Percentiles rank a stretch among this genome's conserved stretches.
Conservation (phyloP, 2,797 vertebrate genomes). For the Crocidura indochinensis region DNA sequence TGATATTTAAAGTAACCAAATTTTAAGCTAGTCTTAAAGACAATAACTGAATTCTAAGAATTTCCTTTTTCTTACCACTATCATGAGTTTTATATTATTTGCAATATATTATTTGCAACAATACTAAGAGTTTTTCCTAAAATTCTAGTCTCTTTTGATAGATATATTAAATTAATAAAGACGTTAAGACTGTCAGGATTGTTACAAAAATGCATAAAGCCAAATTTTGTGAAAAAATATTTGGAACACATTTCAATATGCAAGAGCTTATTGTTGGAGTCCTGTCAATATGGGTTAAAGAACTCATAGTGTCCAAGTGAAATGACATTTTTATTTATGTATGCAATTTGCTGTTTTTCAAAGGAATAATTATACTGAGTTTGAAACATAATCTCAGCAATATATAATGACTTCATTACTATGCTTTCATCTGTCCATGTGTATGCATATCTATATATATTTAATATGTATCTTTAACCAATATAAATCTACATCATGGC, state of each 20-base stretch:
- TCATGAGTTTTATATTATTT: neutral
- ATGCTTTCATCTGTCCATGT: neutral
- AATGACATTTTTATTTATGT: neutral
- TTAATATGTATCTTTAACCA: neutral
- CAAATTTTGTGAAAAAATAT: neutral
- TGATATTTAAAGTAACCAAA: neutral
- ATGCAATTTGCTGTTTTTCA: neutral
- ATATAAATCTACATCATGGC: too few relatives aligned
- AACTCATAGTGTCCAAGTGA: neutral
- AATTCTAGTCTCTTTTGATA: neutral
- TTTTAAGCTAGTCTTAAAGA: neutral
- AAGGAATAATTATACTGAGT: neutral
- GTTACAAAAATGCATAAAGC: neutral
- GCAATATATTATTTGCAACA: neutral
- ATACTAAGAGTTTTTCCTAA: neutral
- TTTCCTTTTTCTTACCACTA: neutral
- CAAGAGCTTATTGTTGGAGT: neutral
- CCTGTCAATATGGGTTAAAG: neutral
- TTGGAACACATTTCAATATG: neutral
- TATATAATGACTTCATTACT: slow-evolving; percentile 8
- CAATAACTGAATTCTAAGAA: slow-evolving; percentile 7
- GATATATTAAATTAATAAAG: neutral
- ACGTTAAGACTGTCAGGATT: neutral
- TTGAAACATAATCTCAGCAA: neutral
- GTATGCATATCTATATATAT: neutral